A percentile compares a stretch with the other conserved stretches of the same genome.
These are phyloP conservation scores for Sinosuthora webbiana DNA, from an alignment of 2,113 vertebrate species.

Conservation along the genomic window DNA sequence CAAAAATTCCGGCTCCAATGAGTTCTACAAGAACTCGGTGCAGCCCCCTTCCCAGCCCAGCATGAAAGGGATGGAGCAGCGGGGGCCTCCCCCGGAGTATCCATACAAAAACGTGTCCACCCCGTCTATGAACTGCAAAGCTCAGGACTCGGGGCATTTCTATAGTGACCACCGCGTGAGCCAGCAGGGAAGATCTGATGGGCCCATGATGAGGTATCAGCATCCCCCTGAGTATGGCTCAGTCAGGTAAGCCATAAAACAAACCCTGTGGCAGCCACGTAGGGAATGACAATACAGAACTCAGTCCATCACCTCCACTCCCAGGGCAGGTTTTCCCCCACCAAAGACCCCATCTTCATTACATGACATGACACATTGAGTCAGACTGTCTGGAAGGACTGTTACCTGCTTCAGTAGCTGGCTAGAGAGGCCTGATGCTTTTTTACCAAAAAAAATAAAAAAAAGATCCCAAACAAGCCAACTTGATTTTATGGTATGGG, in stretches of 20 bases:
- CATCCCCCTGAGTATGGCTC: slow-evolving; percentile 96
- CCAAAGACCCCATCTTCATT: background rate
- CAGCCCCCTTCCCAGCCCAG: slow-evolving; percentile 73
- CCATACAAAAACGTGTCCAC: slow-evolving; percentile 88
- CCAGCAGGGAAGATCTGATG: slow-evolving; percentile 82
- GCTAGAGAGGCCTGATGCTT: background rate
- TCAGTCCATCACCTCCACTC: background rate
- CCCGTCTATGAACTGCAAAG: slow-evolving; percentile 81
- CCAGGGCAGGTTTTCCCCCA: background rate
- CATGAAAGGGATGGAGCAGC: slow-evolving; percentile 81
- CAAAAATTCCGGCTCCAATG: slow-evolving; percentile 76
- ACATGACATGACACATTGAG: background rate
- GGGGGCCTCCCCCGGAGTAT: slow-evolving; percentile 96
- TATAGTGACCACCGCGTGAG: slow-evolving; percentile 86
- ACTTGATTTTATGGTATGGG: background rate
- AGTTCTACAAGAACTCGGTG: slow-evolving; percentile 86
- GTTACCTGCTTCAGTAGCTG: background rate
- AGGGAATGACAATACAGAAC: background rate
- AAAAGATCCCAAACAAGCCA: background rate
- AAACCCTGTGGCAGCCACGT: background rate
- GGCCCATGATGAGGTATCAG: slow-evolving; percentile 94
- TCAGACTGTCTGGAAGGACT: background rate
- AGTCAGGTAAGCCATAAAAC: slow-evolving; percentile 82
- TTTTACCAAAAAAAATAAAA: too few species aligned
- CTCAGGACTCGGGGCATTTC: slow-evolving; percentile 85